A percentile compares a stretch with the other conserved stretches of the same genome.
Evolutionary conservation across 2,113 vertebrate genomes (phyloP).

Genomic region (Uria aalge): DNA sequence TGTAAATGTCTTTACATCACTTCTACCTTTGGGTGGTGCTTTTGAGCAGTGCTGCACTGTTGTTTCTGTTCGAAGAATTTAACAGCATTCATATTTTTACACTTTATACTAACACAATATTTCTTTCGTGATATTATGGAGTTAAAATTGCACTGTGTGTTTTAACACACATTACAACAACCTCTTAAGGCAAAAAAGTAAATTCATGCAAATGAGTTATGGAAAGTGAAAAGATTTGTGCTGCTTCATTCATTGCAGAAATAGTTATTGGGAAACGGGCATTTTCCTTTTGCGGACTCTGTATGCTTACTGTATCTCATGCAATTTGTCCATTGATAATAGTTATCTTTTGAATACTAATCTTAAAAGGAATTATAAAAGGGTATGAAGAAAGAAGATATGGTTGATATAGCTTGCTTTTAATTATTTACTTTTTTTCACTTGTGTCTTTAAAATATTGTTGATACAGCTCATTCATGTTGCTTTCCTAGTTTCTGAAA

Average conservation of each 20-base stretch:
- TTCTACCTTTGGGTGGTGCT: constrained; percentile 82
- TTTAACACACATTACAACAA: constrained; percentile 74
- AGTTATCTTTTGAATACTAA: not conserved
- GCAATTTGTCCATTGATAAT: not conserved
- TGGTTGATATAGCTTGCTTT: not conserved
- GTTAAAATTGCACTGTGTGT: constrained; percentile 77
- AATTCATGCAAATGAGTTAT: constrained; percentile 72
- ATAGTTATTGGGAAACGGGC: not conserved
- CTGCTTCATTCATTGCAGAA: not conserved
- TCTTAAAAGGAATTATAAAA: not conserved
- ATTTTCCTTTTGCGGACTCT: not conserved
- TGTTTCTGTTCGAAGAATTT: not conserved
- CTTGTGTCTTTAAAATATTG: not conserved
- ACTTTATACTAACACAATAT: constrained; percentile 75
- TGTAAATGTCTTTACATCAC: constrained; percentile 52
- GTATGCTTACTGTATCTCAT: not conserved
- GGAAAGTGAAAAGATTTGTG: constrained; percentile 43
- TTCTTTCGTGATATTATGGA: constrained; percentile 73
- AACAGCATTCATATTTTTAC: constrained; percentile 27
- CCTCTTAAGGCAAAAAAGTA: constrained; percentile 78
- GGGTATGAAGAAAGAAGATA: not conserved
- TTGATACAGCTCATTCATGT: not conserved
- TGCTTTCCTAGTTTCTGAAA: not conserved
- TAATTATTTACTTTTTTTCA: not conserved
- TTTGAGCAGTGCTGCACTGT: constrained; percentile 76